Evolutionary conservation across 2,113 vertebrate genomes (phyloP), one percentile per base, ranked within the genome.

Genomic region (Stercorarius parasiticus): DNA sequence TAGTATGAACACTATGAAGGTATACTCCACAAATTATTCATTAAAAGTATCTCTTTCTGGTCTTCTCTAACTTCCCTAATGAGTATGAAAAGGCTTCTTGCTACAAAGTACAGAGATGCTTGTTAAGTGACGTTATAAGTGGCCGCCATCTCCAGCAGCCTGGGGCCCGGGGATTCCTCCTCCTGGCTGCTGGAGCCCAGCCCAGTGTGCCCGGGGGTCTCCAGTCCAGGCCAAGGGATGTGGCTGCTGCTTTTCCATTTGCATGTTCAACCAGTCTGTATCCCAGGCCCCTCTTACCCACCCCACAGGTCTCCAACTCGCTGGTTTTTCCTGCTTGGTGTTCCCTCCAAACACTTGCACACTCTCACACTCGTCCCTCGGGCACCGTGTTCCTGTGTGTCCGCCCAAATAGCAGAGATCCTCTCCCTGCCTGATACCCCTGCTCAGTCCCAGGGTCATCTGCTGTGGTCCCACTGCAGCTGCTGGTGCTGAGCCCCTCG

Each of bases 41-140:
- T 73, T 88, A 43, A 23, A 92, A 86, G 34, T 66, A 58, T 78
- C 83, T 80, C 49, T 89, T 83, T 88, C 56, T 91, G 73, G 23
- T 82, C 40, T 87, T 84, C 32, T 58, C n/a, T 72, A 59, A 65
- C 36, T 89, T 43, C 71, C 56, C 69, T 91, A 66, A 66, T 84
- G 70, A 89, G 20, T 36, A 47, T 17, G 53, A 82, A 72, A 84
- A 71, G 8, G 26, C 10, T 74, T 82, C 49, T 86, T 27, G 13
- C 23, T 36, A 23, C 17, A 38, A 93, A 88, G 36, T 58, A 17
- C 50, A 34, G 36, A 40, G 55, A 21, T 66, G 49, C 45, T 88
- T 82, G 14, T 62, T 74, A 90, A 66, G 36, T 36, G 25, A 15
- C 77, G 17, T 25, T 36, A 8, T 6, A 49, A 14, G 30, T 36